Conservation (phyloP, 2,113 vertebrate species). For the Nipponia nippon region DNA sequence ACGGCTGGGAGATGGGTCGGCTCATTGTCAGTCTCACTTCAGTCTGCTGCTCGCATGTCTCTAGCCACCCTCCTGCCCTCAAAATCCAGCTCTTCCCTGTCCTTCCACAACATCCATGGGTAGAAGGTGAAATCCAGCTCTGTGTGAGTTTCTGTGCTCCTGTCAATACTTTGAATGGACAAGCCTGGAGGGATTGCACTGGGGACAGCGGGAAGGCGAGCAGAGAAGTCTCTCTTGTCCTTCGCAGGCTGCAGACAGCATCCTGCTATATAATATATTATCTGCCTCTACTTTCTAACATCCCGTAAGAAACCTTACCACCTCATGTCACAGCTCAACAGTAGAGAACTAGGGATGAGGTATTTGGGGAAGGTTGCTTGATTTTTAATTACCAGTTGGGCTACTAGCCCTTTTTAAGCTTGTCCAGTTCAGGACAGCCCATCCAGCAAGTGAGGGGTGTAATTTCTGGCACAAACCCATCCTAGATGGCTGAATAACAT, state of each 20-base stretch:
- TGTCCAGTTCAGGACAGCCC: background rate
- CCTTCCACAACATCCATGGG: background rate
- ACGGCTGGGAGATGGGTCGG: rapidly evolving
- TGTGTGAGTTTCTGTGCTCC: background rate
- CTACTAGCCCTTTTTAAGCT: background rate
- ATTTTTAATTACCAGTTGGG: background rate
- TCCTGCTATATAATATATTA: background rate
- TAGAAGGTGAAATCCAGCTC: background rate
- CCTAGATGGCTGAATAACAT: background rate
- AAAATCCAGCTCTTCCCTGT: background rate
- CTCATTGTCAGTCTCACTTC: background rate
- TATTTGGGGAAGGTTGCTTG: background rate
- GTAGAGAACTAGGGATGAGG: background rate
- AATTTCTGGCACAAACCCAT: background rate
- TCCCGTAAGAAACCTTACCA: background rate
- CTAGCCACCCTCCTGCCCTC: background rate
- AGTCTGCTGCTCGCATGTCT: background rate
- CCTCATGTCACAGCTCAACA: background rate
- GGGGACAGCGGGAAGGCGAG: background rate
- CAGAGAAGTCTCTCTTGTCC: background rate
- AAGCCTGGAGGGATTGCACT: background rate
- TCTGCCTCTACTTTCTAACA: background rate
- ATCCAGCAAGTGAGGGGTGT: background rate
- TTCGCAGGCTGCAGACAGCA: background rate
- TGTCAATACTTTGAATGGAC: background rate